These are phyloP conservation scores for Toxotes jaculatrix DNA, from an alignment of 2,113 vertebrate species.

Conservation along the genomic window DNA sequence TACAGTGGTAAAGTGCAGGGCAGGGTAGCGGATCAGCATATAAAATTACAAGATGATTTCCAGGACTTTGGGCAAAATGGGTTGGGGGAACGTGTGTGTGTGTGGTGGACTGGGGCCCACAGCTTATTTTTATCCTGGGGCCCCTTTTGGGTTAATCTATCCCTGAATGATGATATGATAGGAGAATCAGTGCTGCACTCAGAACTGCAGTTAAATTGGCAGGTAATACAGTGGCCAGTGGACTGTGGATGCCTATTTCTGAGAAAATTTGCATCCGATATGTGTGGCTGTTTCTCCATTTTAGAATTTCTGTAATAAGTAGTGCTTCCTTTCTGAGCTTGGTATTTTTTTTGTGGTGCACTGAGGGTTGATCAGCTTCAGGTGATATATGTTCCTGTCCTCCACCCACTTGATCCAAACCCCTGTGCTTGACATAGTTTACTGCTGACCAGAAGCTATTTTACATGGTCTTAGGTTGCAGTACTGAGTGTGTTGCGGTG, in stretches of 20 bases:
- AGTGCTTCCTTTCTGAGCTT: background rate
- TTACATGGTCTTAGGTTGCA: background rate
- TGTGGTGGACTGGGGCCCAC: background rate
- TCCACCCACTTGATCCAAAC: constrained; percentile 15
- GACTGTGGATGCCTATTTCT: background rate
- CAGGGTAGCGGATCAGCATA: too few species aligned
- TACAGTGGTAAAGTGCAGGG: background rate
- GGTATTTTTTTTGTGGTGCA: background rate
- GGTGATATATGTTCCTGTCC: constrained; percentile 12
- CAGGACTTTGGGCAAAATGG: background rate
- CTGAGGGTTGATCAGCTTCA: background rate
- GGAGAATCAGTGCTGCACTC: too few species aligned
- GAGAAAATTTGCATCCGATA: background rate
- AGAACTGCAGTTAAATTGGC: background rate
- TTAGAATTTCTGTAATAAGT: background rate
- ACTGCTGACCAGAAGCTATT: constrained; percentile 34
- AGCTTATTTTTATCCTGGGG: background rate
- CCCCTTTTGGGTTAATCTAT: background rate
- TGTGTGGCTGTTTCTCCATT: background rate
- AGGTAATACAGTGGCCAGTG: background rate
- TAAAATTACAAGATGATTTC: background rate
- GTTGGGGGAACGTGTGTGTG: background rate
- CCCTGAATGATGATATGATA: background rate
- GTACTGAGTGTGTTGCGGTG: constrained; percentile 7
- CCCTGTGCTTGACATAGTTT: constrained; percentile 4